These are phyloP conservation scores for Brienomyrus brachyistius DNA, from an alignment of 2,113 vertebrate species.

Conservation along the genomic window DNA sequence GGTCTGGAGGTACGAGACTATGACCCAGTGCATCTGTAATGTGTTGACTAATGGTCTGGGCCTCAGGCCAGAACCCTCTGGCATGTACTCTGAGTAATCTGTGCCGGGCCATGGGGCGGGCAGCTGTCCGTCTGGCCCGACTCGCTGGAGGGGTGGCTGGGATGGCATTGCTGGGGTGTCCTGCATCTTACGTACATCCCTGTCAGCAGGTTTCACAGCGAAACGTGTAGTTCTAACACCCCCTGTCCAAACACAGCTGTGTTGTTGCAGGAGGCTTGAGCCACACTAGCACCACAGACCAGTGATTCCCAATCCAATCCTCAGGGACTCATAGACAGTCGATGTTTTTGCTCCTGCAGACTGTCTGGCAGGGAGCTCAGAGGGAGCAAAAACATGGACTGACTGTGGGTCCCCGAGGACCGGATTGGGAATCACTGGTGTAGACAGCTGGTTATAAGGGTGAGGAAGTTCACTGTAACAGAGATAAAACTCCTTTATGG, in stretches of 20 bases:
- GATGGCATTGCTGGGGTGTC: background rate
- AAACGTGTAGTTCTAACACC: background rate
- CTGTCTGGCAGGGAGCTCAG: too few relatives aligned
- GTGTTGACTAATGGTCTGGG: constrained; percentile 15
- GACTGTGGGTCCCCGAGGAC: background rate
- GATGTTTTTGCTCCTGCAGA: background rate
- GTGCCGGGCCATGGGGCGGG: background rate
- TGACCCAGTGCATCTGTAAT: constrained; percentile 13
- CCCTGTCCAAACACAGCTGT: background rate
- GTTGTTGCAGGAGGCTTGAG: background rate
- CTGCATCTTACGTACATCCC: background rate
- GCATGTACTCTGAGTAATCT: constrained; percentile 7
- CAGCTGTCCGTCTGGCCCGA: constrained; percentile 1
- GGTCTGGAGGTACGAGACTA: background rate
- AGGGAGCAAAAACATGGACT: background rate
- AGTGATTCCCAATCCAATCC: background rate
- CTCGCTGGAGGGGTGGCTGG: background rate
- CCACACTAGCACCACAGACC: background rate
- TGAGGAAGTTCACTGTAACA: background rate
- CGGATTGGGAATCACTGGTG: background rate
- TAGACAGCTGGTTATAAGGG: background rate
- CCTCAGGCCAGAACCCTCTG: constrained; percentile 19
- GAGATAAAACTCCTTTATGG: background rate
- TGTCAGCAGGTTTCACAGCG: background rate
- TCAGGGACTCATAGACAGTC: background rate